Evolutionary conservation across 1,140 invertebrate genomes (phyloP).

Genomic region (Bombus fervidus): DNA sequence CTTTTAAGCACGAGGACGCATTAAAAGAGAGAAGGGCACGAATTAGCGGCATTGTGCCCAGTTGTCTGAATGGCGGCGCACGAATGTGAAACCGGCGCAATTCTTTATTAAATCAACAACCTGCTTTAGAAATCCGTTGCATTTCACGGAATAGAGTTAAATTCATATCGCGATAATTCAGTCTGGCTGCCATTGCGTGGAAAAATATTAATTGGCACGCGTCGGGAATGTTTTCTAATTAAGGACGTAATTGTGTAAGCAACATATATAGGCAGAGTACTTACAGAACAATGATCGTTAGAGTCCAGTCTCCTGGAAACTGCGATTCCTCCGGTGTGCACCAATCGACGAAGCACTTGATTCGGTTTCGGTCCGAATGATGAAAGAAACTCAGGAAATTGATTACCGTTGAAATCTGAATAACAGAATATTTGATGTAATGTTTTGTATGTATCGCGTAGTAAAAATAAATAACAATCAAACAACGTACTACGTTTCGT

Average conservation of each 20-base stretch:
- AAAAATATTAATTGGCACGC: conserved; percentile 28
- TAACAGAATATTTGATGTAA: background rate
- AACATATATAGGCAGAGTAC: conserved; percentile 15
- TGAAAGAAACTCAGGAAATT: background rate
- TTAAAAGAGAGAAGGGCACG: conserved; percentile 1
- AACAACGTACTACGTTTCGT: background rate
- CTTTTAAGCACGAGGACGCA: background rate
- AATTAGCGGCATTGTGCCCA: conserved; percentile 19
- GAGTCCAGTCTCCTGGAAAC: background rate
- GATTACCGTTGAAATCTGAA: no score
- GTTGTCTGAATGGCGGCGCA: conserved; percentile 10
- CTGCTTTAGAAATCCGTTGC: conserved; percentile 36
- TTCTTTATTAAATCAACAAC: conserved; percentile 53
- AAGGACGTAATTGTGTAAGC: conserved; percentile 15
- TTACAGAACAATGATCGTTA: conserved; percentile 32
- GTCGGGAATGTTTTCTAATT: conserved; percentile 31
- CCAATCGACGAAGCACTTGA: background rate
- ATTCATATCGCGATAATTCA: conserved; percentile 11
- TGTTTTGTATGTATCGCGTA: no score
- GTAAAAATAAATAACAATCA: background rate
- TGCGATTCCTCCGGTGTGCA: background rate
- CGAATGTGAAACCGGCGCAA: conserved; percentile 4
- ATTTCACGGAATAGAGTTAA: conserved; percentile 25
- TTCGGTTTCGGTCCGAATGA: background rate
- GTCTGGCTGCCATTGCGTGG: no score